Evolutionary conservation across 2,888 invertebrate species (phyloP), one percentile per base, ranked within the genome.

Genomic region (Volucella inanis): DNA sequence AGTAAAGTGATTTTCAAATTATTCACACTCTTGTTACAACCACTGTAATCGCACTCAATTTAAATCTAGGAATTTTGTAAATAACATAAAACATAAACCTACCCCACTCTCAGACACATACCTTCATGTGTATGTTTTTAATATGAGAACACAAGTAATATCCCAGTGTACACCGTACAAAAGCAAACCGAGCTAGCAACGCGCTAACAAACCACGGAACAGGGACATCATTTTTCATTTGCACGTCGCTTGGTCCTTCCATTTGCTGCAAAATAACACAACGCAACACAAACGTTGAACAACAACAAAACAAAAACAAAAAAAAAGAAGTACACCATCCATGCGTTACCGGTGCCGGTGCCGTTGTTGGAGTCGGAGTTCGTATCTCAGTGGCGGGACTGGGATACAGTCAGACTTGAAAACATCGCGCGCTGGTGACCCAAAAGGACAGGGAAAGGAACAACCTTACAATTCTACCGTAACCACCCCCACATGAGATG

Each of bases 181-280:
- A 67, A 52, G 11, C 68, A 68, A 67, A 54, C 68, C 59, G 49
- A 70, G 62, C 70, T 3, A 70, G 39, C 54, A 64, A 47, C 10
- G 68, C 54, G 49, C 54, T 47, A 62, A 70, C 70, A 70, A 70
- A 64, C 45, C 70, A 49, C 22, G 38, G 47, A 52, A 49, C 70
- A 77, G 62, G 77, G 62, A 70, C 76, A 76, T 76, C 76, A 76
- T 76, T 76, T 76, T 76, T 76, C 76, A 76, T 68, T 76, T 76
- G 76, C 67, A 67, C 67, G 67, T 67, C 64, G 47, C 50, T 76
- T 76, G 55, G 62, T 77, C 47, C 15, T 55, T 57, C 39, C 43
- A 31, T 62, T 61, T 49, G 45, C 62, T 62, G 31, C 77, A 77
- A 55, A 70, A 70, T 54, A 77, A 54, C 61, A 55, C 52, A 64